Conservation (phyloP, 23 tunicate species). For the Oikopleura dioica region DNA sequence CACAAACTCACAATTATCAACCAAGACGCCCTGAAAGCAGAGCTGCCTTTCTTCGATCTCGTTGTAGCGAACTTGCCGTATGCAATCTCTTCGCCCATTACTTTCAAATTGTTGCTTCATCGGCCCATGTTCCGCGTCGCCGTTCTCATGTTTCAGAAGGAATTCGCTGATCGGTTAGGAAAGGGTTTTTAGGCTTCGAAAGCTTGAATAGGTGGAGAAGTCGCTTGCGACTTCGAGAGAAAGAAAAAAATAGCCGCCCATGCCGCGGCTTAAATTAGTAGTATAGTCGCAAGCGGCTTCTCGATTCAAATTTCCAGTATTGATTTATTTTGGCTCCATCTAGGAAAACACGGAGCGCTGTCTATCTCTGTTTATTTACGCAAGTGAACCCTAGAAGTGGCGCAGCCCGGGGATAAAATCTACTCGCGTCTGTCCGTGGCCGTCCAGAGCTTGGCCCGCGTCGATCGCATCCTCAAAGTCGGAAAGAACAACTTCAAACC, state of each 20-base stretch:
- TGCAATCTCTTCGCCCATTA: constrained; percentile 78
- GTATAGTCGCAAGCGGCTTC: too few relatives aligned
- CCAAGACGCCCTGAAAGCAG: constrained; percentile 66
- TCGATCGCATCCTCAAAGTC: constrained; percentile 65
- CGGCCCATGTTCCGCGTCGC: constrained; percentile 87
- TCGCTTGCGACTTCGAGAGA: too few relatives aligned
- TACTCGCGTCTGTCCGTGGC: constrained; percentile 64
- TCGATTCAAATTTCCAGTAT: too few relatives aligned
- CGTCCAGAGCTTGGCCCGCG: constrained; percentile 60
- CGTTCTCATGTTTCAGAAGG: constrained; percentile 56
- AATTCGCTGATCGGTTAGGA: constrained; percentile 74
- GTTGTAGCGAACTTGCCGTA: constrained; percentile 90
- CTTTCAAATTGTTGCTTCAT: constrained; percentile 58
- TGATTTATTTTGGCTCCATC: too few relatives aligned
- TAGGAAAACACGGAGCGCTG: too few relatives aligned
- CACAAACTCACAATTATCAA: constrained; percentile 50
- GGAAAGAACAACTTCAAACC: constrained; percentile 88
- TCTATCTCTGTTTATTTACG: too few relatives aligned
- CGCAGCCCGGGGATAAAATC: constrained; percentile 81
- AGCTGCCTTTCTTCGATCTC: constrained; percentile 71
- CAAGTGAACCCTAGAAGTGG: too few relatives aligned
- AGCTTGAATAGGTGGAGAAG: too few relatives aligned
- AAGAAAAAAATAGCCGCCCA: too few relatives aligned
- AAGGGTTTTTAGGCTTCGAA: too few relatives aligned
- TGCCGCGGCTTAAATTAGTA: too few relatives aligned